A percentile compares a stretch with the other conserved stretches of the same genome.
phyloP scores from a whole-genome alignment of 2,888 invertebrate species.

The Zygogramma bicolorata region DNA sequence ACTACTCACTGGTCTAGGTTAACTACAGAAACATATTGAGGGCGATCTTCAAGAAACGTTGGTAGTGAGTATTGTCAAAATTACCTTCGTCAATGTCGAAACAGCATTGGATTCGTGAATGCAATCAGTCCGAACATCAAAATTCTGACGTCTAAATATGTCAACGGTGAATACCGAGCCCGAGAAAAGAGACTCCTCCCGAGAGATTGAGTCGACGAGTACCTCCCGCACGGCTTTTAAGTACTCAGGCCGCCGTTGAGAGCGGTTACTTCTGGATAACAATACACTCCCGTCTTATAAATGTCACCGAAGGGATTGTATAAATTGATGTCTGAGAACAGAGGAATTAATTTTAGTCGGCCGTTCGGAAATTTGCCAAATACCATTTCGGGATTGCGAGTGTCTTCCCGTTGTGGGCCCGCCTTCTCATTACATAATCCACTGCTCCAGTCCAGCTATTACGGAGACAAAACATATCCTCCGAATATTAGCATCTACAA shows the following conservation, averaged over 20 bases:
- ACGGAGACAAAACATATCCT: slow-evolving; percentile 54
- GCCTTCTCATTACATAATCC: slow-evolving; percentile 56
- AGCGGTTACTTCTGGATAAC: slow-evolving; percentile 65
- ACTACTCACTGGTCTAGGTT: too few species aligned
- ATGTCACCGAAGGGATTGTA: slow-evolving; percentile 66
- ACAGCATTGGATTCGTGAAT: too few species aligned
- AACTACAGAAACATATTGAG: too few species aligned
- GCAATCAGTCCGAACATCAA: too few species aligned
- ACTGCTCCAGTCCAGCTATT: slow-evolving; percentile 49
- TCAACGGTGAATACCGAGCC: slow-evolving; percentile 21
- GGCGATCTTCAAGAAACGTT: too few species aligned
- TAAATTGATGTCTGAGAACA: slow-evolving; percentile 66
- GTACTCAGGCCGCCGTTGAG: slow-evolving; percentile 63
- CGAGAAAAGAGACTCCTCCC: slow-evolving; percentile 54
- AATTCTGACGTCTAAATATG: background rate
- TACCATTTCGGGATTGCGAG: slow-evolving; percentile 61
- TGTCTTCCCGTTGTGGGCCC: slow-evolving; percentile 48
- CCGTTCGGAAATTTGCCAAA: slow-evolving; percentile 65
- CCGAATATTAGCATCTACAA: slow-evolving; percentile 56
- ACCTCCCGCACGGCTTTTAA: slow-evolving; percentile 65
- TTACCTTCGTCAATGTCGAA: too few species aligned
- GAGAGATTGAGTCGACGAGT: slow-evolving; percentile 64
- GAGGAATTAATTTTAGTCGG: slow-evolving; percentile 66
- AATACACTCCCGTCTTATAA: slow-evolving; percentile 67
- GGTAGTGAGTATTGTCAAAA: too few species aligned